phyloP scores from a whole-genome alignment of 2,113 vertebrate species.

The Plectropomus leopardus region DNA sequence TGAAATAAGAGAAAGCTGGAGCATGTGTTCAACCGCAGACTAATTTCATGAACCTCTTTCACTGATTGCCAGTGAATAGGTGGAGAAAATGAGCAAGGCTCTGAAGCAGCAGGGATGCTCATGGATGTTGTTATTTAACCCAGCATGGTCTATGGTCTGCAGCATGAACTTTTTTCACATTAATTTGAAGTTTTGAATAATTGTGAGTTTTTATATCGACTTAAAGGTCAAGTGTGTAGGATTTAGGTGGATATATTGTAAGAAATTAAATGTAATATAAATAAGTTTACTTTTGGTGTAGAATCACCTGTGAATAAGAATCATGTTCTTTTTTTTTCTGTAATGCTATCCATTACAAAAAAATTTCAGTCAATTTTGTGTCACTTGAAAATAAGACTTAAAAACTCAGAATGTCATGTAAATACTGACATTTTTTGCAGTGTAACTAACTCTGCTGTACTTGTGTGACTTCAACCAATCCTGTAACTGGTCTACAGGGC shows the following conservation, averaged over 20 bases:
- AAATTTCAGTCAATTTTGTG: background rate
- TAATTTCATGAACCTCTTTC: constrained; percentile 69
- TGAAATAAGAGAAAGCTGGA: constrained; percentile 63
- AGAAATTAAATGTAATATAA: no score
- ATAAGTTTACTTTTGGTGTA: no score
- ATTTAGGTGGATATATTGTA: no score
- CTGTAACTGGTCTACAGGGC: constrained; percentile 52
- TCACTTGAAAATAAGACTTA: background rate
- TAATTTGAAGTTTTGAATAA: background rate
- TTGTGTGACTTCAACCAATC: constrained; percentile 30
- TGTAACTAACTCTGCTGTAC: constrained; percentile 11
- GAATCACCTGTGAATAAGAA: no score
- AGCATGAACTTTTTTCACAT: background rate
- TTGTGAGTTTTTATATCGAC: background rate
- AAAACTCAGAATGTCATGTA: background rate
- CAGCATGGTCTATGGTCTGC: background rate
- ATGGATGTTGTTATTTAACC: constrained; percentile 24
- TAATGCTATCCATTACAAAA: no score
- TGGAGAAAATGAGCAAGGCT: constrained; percentile 33
- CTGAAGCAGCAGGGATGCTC: constrained; percentile 21
- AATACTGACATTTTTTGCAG: constrained; percentile 15
- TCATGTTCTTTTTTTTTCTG: no score
- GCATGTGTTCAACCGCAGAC: constrained; percentile 65
- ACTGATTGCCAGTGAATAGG: constrained; percentile 52
- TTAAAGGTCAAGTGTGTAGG: background rate